Evolutionary conservation across 2,797 vertebrate genomes (phyloP), one percentile per base, ranked within the genome.

Genomic region (Pteronotus mesoamericanus): DNA sequence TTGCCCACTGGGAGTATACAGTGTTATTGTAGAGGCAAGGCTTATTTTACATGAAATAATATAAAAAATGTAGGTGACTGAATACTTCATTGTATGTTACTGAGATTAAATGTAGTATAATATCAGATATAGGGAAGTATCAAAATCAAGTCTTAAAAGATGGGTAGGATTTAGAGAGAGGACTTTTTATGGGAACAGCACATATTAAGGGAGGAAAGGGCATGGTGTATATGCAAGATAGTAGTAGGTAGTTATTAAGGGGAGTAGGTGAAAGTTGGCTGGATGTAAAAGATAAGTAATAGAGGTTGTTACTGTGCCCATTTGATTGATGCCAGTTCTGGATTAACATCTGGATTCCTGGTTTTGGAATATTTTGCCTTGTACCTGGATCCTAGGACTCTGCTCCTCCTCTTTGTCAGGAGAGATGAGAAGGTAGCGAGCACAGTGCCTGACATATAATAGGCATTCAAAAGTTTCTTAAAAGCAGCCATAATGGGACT

Each of bases 331-430:
- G 61, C 24, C 26, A 55, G 55, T 64, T 94, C 69, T 91, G 69
- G 72, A 51, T 69, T 48, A 89, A 51, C 37, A 46, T 55, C 37
- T 82, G 16, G 66, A 74, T 75, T 88, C 64, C 57, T 57, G 11
- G 39, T 77, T 93, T 93, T 82, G 78, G 29, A 89, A 61, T 97
- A 86, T 68, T 96, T 94, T 95, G 42, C 57, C 69, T 93, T 91
- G 44, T 18, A 24, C 88, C n/a, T 69, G 57, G 26, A 91, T 19
- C 12, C 16, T n/a, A 5, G 6, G 42, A 85, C 42, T 89, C 48
- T 87, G 15, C 87, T 78, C 29, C 68, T 85, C 7, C 8, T 92
- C 48, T 71, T 86, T 86, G 66, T 89, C 24, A 83, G 39, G 66
- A 93, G 71, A 57, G 3, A 37, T 69, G 59, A 57, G n/a, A 74